These are phyloP conservation scores for Chloebia gouldiae DNA, from an alignment of 2,113 vertebrate species.

Conservation along the genomic window DNA sequence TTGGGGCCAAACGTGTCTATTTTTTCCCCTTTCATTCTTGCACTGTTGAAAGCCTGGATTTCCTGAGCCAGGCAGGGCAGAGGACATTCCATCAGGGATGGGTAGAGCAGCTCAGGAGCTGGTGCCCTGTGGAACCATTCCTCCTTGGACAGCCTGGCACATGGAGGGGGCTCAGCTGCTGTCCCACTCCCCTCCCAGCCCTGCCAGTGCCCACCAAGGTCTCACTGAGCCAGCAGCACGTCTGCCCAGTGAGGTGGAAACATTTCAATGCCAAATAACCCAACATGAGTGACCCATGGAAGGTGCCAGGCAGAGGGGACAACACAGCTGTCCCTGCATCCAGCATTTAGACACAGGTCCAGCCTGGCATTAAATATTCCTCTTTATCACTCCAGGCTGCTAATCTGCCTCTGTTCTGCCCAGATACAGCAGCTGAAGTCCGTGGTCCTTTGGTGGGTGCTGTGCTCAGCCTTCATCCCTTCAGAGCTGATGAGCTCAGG, in stretches of 20 bases:
- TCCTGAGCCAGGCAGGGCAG: neutral
- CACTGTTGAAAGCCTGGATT: neutral
- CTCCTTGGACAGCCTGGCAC: neutral
- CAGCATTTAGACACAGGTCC: neutral
- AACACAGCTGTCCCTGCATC: neutral
- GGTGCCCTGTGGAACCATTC: fast-evolving
- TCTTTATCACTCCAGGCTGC: neutral
- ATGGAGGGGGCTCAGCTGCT: neutral
- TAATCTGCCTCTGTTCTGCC: neutral
- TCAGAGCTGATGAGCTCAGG: neutral
- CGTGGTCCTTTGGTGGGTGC: neutral
- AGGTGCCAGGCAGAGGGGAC: neutral
- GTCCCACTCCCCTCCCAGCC: neutral
- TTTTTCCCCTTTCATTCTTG: neutral
- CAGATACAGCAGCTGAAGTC: neutral
- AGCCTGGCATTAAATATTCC: neutral
- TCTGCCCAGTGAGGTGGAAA: neutral
- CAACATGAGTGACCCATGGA: neutral
- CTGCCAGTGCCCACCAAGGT: neutral
- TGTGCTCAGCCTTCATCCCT: neutral
- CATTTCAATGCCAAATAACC: neutral
- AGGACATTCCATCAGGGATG: neutral
- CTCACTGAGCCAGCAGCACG: neutral
- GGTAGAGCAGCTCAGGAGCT: neutral
- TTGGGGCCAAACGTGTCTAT: neutral